These are phyloP conservation scores for Rhynchotus rufescens DNA, from an alignment of 2,797 vertebrate species.

Conservation along the genomic window DNA sequence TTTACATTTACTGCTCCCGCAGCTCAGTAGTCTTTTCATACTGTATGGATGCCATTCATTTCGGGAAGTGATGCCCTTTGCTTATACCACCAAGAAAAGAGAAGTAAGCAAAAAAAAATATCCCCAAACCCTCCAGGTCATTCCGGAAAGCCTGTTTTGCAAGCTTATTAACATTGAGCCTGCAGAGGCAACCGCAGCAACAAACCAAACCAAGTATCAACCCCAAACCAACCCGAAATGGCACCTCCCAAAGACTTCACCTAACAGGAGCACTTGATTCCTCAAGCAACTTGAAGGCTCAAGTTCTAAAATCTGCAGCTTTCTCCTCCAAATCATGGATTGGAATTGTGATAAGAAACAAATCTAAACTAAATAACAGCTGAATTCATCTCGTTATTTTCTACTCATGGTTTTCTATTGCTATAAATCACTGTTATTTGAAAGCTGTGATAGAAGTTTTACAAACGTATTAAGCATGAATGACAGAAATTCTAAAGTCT, in stretches of 20 bases:
- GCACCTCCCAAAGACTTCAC: background rate
- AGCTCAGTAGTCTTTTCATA: accelerated
- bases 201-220: background rate
- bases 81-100: background rate
- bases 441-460: background rate
- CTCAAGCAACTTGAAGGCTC: background rate
- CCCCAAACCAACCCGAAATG: background rate
- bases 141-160: background rate
- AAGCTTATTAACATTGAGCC: background rate
- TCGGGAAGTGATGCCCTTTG: background rate
- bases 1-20: background rate
- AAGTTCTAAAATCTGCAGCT: background rate
- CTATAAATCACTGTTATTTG: background rate
- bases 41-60: background rate
- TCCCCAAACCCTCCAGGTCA: accelerated
- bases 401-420: background rate
- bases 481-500: background rate
- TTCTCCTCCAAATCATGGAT: background rate
- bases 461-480: background rate
- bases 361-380: background rate
- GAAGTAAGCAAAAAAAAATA: background rate
- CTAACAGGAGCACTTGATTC: background rate
- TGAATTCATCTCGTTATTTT: background rate
- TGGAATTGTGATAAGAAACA: background rate
- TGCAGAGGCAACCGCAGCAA: background rate